Evolutionary conservation across 1,140 invertebrate species (phyloP), one percentile per base, ranked within the genome.

Genomic region (Drosophila arizonae): DNA sequence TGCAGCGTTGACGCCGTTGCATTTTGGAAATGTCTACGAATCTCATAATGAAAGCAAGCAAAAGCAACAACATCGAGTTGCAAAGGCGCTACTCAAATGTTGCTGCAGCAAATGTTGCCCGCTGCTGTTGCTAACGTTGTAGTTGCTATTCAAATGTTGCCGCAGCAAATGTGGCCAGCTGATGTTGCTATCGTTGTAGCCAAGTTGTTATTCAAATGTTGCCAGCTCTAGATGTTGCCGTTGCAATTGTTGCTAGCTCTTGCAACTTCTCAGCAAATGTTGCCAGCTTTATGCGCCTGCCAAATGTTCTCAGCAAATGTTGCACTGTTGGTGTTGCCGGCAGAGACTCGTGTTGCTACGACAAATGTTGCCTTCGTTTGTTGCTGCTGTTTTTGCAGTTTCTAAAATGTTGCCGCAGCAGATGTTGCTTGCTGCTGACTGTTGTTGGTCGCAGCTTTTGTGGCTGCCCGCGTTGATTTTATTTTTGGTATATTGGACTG

Each of bases 1-100:
- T 41, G 69, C 86, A 89, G 43, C 81, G 81, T 66, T 75, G 76
- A 11, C 58, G 62, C 52, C 69, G 63, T 56, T 87, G 80, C 75
- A 80, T 51, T 65, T 90, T 91, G 85, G 90, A 90, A 89, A 91
- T 90, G 86, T 91, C 90, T 81, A 90, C 88, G 88, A 85, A 90
- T 90, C 87, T 65, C 90, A 91, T 91, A 61, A 91, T 89, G 82
- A 80, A 90, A 45, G 81, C 88, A 26, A 91, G 77, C 43, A 91
- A 67, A 71, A 90, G 79, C 84, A 91, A 91, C 76, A 91, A 91
- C 90, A 91, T 91, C 57, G 81, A 91, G 70, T 81, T 80, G 72
- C 70, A 89, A 60, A 65, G 61, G 33, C 17, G 46, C 69, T 30
- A 65, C 66, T 64, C 64, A 54, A 63, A 84, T 81, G 75, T 86